A percentile compares a stretch with the other conserved stretches of the same genome.
Conservation (phyloP, 1,140 invertebrate genomes). For the Trialeurodes vaporariorum region DNA sequence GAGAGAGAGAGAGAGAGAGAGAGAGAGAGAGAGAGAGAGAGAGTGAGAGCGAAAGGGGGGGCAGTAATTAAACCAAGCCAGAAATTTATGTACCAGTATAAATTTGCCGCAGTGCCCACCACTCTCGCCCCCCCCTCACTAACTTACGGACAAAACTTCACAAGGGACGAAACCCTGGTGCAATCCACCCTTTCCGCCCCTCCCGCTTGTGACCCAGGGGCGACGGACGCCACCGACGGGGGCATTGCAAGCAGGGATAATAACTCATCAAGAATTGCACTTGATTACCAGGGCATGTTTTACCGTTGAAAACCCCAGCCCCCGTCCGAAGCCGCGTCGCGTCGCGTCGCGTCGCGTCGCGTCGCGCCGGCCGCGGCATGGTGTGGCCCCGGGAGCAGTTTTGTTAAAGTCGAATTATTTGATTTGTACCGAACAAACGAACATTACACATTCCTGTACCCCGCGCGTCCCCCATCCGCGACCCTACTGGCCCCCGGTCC, state of each 20-base stretch:
- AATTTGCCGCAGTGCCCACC: neutral
- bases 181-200: neutral
- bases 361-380: too few species aligned
- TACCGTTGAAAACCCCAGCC: neutral
- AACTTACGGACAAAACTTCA: neutral
- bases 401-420: neutral
- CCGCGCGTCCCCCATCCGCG: too few species aligned
- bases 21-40: too few species aligned
- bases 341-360: too few species aligned
- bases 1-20: too few species aligned
- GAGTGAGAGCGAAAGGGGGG: too few species aligned
- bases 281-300: neutral
- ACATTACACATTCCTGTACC: too few species aligned
- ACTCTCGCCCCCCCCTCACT: neutral
- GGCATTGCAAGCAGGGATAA: too few species aligned
- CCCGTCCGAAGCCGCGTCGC: neutral
- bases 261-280: neutral
- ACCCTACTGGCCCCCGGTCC: too few species aligned
- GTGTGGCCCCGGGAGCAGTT: too few species aligned
- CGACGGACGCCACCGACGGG: too few species aligned
- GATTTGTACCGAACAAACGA: neutral
- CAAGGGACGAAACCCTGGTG: neutral
- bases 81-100: neutral
- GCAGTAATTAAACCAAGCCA: neutral
- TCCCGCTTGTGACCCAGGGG: too few species aligned